Evolutionary conservation across 2,113 vertebrate species (phyloP).

Genomic region (Cavia aperea): DNA sequence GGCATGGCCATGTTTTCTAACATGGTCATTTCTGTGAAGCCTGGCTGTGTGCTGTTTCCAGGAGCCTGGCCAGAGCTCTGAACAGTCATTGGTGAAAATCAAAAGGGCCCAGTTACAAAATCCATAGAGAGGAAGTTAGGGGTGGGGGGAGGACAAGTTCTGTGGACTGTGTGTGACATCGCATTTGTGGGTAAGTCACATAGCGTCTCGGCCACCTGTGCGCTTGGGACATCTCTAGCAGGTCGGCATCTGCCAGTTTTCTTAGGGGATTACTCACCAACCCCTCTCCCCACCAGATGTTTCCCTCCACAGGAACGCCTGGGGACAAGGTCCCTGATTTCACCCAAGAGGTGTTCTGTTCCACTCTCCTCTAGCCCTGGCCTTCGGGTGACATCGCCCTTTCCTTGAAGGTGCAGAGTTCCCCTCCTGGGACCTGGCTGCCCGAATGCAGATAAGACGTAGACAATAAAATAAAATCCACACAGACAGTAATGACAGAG

Average conservation of each 20-base stretch:
- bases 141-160: neutral
- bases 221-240: neutral
- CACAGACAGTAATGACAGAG: neutral
- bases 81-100: no score
- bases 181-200: accelerated
- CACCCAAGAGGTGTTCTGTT: no score
- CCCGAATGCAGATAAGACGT: neutral
- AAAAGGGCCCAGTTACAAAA: neutral
- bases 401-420: neutral
- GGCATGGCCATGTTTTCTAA: neutral
- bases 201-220: neutral
- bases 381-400: neutral
- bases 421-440: neutral
- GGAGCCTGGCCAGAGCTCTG: neutral
- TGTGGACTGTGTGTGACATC: accelerated
- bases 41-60: no score
- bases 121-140: accelerated
- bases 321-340: neutral
- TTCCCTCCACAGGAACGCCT: no score
- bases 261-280: neutral
- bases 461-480: no score
- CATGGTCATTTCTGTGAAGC: neutral
- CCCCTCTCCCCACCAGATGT: no score
- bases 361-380: no score
- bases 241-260: neutral